Percentiles rank a stretch among this genome's conserved stretches.
Evolutionary conservation across 2,888 invertebrate species (phyloP).

Genomic region (Drosophila greeni): DNA sequence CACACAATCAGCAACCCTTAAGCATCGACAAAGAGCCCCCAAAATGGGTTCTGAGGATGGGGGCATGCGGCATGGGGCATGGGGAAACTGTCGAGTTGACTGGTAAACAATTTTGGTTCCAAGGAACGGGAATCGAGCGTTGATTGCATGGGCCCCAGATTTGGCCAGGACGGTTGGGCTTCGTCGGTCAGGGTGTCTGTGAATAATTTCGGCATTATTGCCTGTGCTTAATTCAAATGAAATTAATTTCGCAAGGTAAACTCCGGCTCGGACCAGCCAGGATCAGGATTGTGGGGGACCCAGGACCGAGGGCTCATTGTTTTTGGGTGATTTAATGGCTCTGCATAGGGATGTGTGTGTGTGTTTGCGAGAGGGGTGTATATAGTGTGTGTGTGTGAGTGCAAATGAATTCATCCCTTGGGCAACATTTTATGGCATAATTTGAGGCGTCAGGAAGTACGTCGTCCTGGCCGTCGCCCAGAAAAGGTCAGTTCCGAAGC

Average conservation of each 20-base stretch:
- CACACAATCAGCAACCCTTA: slow-evolving; percentile 48
- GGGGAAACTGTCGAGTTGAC: slow-evolving; percentile 25
- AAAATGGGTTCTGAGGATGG: slow-evolving; percentile 16
- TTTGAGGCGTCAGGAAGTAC: slow-evolving; percentile 71
- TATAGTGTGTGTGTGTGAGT: slow-evolving; percentile 10
- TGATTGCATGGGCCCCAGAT: slow-evolving; percentile 36
- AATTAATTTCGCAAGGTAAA: slow-evolving; percentile 72
- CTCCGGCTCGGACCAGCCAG: slow-evolving; percentile 40
- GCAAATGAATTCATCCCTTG: slow-evolving; percentile 72
- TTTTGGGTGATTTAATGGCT: slow-evolving; percentile 71
- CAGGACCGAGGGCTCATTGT: slow-evolving; percentile 57
- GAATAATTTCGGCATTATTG: slow-evolving; percentile 72
- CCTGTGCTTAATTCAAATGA: slow-evolving; percentile 73
- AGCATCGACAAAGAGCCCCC: slow-evolving; percentile 40
- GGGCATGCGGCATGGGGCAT: neutral
- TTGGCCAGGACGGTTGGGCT: slow-evolving; percentile 15
- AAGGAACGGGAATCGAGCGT: slow-evolving; percentile 32
- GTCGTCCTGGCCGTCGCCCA: slow-evolving; percentile 58
- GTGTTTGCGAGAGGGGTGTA: slow-evolving; percentile 11
- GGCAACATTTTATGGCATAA: slow-evolving; percentile 73
- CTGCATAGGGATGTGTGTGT: slow-evolving; percentile 17
- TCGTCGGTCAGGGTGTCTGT: slow-evolving; percentile 68
- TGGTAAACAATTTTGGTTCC: slow-evolving; percentile 58
- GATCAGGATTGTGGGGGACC: slow-evolving; percentile 29
- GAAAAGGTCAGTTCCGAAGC: slow-evolving; percentile 42